Base-by-base conservation (phyloP, 2,888 invertebrate species). In the Atrina japonica region DNA sequence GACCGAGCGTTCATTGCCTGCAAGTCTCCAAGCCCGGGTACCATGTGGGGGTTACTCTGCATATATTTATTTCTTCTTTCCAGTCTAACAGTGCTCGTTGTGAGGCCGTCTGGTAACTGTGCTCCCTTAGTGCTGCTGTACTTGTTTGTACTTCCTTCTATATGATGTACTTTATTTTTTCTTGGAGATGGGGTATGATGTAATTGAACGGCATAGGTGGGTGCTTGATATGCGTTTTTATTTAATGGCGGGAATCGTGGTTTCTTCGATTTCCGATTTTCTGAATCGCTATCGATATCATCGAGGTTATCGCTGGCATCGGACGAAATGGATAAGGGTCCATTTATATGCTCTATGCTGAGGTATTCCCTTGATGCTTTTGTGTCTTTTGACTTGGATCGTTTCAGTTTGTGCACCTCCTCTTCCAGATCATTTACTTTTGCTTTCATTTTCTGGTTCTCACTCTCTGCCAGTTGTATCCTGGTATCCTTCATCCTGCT, bases 401-500 rank as follows among this genome's bases (percentile, higher is more conserved):
- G 35, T 58, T 67, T 74, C 25, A 23, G 30, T 21, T 52, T 60
- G 3, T 60, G 58, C 16, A 65, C 61, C 23, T 70, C 65, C 7
- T 69, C 30, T 64, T 83, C 83, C 21, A 83, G 52, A 25, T 82
- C 81, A 2, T 40, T 52, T 7, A 83, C 66, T 27, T 59, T 76
- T 3, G 72, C 65, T 68, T 74, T 82, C 29, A 83, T 60, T 55
- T 81, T 82, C 0, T 56, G 41, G 14, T 78, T 66, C 18, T 85
- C 84, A 21, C 70, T 71, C 58, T 84, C 83, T 23, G 75, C 77
- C 49, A 76, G 65, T 47, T 76, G 70, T 7, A 83, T 64, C 35
- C 80, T 74, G 0, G 82, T 77, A 23, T 83, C 83, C 66, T 85
- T 83, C 60, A 83, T 77, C 30, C 84, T 63, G 21, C 68, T 70